Evolutionary conservation across 2,113 vertebrate genomes (phyloP), one percentile per base, ranked within the genome.

Genomic region (Gasterosteus aculeatus): DNA sequence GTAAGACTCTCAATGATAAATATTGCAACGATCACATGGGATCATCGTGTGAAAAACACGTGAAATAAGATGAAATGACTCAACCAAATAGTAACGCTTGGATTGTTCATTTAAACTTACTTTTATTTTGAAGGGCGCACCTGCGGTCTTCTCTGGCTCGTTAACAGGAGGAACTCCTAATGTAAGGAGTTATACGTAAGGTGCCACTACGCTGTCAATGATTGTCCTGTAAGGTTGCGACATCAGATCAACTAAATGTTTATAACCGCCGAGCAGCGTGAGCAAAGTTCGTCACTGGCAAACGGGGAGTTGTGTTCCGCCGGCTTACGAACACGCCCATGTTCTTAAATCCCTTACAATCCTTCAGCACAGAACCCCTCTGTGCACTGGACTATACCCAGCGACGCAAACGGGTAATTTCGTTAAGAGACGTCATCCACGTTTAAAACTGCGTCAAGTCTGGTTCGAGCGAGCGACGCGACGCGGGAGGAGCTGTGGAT

Each of bases 51-150:
- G 7, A 54, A 22, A n/a, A 47, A n/a, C 10, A 15, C 7, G 18
- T 22, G 14, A 16, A 41, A 53, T n/a, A 26, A 22, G 22, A 46
- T 33, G 38, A 56, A 54, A 54, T 44, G 2, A 44, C 5, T 8
- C n/a, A 18, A 49, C 18, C 47, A 19, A 53, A 53, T 22, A 51
- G 19, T 22, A 53, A 22, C 0, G 26, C 12, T 41, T 33, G 0
- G 1, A 53, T 60, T 5, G 5, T 53, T 10, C 1, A 10, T 15
- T 54, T 4, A 33, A 3, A 70, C 22, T 53, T 65, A 58, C 64
- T 63, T 75, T 80, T 83, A 81, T 59, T 75, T 63, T 81, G 62
- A 64, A 75, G 16, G 22, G 35, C 2, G 0, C 1, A 29, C 54
- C 72, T 83, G 75, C 62, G 58, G 69, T 67, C 4, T n/a, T 2